These are phyloP conservation scores for Porites lutea DNA, from an alignment of 64 coral and sea anemone species.

Conservation along the genomic window DNA sequence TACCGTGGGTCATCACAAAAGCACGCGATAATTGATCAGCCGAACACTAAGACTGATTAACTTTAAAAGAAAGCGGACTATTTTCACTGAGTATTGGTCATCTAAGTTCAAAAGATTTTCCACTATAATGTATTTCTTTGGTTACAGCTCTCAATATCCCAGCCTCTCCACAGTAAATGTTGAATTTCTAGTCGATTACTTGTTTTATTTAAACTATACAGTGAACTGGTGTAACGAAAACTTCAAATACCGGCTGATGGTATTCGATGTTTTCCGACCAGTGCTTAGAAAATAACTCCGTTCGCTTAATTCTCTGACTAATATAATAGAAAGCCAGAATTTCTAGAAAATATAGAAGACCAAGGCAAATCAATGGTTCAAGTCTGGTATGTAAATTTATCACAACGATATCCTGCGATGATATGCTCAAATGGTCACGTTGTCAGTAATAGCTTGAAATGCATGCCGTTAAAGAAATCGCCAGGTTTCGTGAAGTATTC, in stretches of 20 bases:
- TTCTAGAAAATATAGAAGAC: too few species aligned
- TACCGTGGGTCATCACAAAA: not conserved
- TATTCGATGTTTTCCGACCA: not conserved
- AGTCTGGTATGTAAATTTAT: conserved; percentile 37
- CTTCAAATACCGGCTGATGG: not conserved
- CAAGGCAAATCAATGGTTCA: not conserved
- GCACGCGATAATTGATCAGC: not conserved
- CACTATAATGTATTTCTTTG: not conserved
- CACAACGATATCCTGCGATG: not conserved
- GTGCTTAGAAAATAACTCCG: too few species aligned
- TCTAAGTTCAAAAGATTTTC: too few species aligned
- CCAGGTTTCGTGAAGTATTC: not conserved
- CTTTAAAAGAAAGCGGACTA: too few species aligned
- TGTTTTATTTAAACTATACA: not conserved
- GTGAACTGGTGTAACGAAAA: conserved; percentile 23
- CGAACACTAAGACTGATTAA: too few species aligned
- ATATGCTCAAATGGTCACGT: conserved; percentile 40
- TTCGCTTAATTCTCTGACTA: too few species aligned
- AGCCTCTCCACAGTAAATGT: too few species aligned
- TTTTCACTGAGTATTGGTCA: too few species aligned
- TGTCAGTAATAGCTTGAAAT: not conserved
- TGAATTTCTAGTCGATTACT: not conserved
- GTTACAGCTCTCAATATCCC: not conserved
- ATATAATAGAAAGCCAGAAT: too few species aligned
- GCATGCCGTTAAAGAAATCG: not conserved